A percentile compares a stretch with the other conserved stretches of the same genome.
phyloP scores from a whole-genome alignment of 2,888 invertebrate species.

The Micoletzkya japonica region DNA sequence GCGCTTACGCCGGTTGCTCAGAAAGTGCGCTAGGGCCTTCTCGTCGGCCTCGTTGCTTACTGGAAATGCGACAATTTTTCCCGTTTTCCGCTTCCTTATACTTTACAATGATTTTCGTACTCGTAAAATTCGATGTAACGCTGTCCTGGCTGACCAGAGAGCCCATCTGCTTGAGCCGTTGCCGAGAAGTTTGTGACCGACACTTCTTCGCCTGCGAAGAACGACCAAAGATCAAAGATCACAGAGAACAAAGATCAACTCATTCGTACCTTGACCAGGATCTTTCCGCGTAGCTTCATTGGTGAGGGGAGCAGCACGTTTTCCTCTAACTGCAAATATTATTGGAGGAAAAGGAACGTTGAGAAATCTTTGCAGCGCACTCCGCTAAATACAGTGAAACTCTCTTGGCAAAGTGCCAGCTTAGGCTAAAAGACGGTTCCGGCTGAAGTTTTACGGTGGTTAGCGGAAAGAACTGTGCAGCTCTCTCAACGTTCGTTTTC shows the following conservation, averaged over 20 bases:
- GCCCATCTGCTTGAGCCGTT: conserved; percentile 7
- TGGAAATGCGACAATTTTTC: neutral
- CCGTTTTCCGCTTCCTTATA: no score
- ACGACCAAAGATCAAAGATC: neutral
- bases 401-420: no score
- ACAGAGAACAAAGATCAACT: conserved; percentile 7
- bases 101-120: no score
- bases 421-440: no score
- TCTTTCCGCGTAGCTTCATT: conserved; percentile 47
- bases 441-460: no score
- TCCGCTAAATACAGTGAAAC: no score
- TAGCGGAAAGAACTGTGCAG: no score
- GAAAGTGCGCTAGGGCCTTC: conserved; percentile 10
- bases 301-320: conserved; percentile 50
- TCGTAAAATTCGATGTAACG: neutral
- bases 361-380: no score
- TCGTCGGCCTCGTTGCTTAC: conserved; percentile 19
- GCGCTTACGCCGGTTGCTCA: conserved; percentile 18
- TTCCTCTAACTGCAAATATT: conserved; percentile 33
- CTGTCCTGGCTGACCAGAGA: conserved; percentile 22
- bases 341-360: no score
- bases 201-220: conserved; percentile 19
- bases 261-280: conserved; percentile 51
- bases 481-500: no score
- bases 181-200: neutral